Percentiles rank a stretch among this genome's conserved stretches.
phyloP scores from a whole-genome alignment of 2,797 vertebrate species.

The Neopelma chrysocephalum region DNA sequence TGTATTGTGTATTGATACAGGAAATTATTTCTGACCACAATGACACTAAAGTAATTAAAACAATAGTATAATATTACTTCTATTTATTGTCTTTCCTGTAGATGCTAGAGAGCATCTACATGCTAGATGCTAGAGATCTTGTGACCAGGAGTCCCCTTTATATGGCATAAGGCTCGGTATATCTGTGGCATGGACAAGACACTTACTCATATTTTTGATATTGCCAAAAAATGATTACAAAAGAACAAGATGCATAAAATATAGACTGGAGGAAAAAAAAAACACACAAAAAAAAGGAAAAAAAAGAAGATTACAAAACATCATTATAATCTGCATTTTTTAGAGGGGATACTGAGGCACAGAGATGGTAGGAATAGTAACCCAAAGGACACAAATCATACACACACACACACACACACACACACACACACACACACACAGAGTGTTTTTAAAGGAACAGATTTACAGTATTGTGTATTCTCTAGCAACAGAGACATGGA shows the following conservation, averaged over 20 bases:
- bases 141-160: background rate
- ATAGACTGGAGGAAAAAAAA: background rate
- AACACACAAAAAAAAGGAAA: rapidly evolving
- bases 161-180: background rate
- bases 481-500: background rate
- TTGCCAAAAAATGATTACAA: background rate
- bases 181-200: background rate
- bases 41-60: background rate
- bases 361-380: background rate
- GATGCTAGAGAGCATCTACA: background rate
- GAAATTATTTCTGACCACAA: background rate
- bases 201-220: background rate
- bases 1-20: background rate
- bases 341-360: background rate
- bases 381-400: background rate
- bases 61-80: background rate
- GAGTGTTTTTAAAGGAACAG: background rate
- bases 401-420: too few species aligned
- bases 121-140: background rate
- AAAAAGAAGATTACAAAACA: background rate
- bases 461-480: background rate
- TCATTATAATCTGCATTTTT: background rate
- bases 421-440: rapidly evolving
- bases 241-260: background rate
- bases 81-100: background rate